Conservation (phyloP, 2,797 vertebrate species). For the Syngnathus rostellatus region DNA sequence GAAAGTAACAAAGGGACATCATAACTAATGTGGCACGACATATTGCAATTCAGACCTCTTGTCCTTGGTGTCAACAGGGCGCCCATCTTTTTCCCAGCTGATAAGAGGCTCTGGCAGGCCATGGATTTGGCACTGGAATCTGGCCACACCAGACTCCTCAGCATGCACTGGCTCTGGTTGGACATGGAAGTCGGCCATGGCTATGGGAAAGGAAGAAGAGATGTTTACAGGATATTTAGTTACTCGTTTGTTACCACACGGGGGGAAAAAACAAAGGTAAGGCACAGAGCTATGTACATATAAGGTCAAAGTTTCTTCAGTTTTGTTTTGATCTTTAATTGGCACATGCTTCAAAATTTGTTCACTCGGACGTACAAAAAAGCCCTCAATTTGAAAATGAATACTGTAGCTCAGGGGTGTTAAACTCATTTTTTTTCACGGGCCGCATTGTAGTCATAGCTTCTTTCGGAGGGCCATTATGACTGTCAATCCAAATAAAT, state of each 20-base stretch:
- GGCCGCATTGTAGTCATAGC: too few relatives aligned
- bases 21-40: not conserved
- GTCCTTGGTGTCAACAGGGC: constrained; percentile 77
- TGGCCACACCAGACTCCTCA: constrained; percentile 83
- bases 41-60: constrained; percentile 72
- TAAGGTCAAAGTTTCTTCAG: too few relatives aligned
- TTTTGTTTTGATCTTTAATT: too few relatives aligned
- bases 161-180: constrained; percentile 82
- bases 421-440: too few relatives aligned
- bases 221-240: not conserved
- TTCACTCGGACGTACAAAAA: too few relatives aligned
- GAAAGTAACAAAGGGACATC: not conserved
- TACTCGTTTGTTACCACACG: not conserved
- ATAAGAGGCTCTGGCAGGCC: constrained; percentile 92
- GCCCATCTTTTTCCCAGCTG: constrained; percentile 89
- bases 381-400: too few relatives aligned
- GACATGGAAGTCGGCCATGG: constrained; percentile 94
- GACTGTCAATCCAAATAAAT: too few relatives aligned
- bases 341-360: too few relatives aligned
- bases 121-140: constrained; percentile 96
- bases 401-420: too few relatives aligned
- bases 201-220: constrained; percentile 54
- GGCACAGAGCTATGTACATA: not conserved
- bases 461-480: too few relatives aligned
- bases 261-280: not conserved